A percentile compares a stretch with the other conserved stretches of the same genome.
Conservation (phyloP, 2,888 invertebrate species). For the Nemapogon koenigi region DNA sequence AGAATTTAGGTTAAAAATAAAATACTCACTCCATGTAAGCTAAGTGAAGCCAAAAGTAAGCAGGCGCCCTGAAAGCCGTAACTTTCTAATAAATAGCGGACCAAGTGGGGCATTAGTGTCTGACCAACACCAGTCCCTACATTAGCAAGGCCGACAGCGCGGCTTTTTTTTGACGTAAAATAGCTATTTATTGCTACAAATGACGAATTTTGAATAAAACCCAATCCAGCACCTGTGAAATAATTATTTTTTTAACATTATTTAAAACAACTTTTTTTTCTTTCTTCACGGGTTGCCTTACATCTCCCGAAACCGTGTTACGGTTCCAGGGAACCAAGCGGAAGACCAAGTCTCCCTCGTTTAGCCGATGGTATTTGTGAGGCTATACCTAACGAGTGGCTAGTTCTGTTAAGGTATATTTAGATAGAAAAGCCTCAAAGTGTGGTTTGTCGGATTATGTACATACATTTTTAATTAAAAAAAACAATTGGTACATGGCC, state of each 20-base stretch:
- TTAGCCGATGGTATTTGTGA: too few species aligned
- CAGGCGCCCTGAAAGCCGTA: conserved; percentile 71
- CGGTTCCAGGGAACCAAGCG: too few species aligned
- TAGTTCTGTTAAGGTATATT: too few species aligned
- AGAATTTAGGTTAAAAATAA: conserved; percentile 2
- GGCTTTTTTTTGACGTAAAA: conserved; percentile 70
- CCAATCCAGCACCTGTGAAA: conserved; percentile 69
- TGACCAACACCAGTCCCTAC: conserved; percentile 80
- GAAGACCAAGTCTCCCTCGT: too few species aligned
- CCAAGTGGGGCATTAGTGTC: conserved; percentile 75
- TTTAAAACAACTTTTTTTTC: background rate
- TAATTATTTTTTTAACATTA: background rate
- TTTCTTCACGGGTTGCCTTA: too few species aligned
- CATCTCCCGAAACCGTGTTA: too few species aligned
- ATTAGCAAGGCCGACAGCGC: conserved; percentile 78
- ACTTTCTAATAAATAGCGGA: conserved; percentile 67
- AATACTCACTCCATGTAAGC: conserved; percentile 68
- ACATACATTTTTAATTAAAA: too few species aligned
- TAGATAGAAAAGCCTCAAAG: too few species aligned
- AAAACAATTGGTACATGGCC: too few species aligned
- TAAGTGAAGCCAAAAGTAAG: conserved; percentile 66
- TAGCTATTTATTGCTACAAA: conserved; percentile 77
- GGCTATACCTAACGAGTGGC: too few species aligned
- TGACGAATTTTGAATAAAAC: conserved; percentile 73
- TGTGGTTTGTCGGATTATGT: too few species aligned